Conservation (phyloP, 2,797 vertebrate species). For the Eremophila alpestris region DNA sequence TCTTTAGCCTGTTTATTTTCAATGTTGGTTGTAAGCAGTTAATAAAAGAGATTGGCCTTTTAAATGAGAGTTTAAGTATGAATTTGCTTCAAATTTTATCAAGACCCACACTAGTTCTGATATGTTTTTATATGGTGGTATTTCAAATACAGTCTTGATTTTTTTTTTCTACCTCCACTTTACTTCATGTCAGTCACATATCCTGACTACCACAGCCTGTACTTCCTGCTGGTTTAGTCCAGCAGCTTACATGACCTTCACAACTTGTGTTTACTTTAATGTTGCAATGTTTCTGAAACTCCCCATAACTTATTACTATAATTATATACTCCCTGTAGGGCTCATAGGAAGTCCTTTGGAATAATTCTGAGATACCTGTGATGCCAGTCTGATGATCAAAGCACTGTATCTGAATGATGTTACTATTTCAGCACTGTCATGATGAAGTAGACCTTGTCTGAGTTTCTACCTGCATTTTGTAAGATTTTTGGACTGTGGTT, state of each 20-base stretch:
- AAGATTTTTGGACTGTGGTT: background rate
- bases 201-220: background rate
- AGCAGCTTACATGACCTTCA: background rate
- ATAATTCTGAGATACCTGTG: background rate
- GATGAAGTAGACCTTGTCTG: background rate
- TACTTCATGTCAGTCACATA: background rate
- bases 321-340: background rate
- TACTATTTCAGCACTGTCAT: background rate
- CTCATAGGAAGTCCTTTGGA: background rate
- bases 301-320: background rate
- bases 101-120: background rate
- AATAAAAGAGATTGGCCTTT: constrained; percentile 4
- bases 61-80: background rate
- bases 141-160: background rate
- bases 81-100: constrained; percentile 36
- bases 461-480: background rate
- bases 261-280: background rate
- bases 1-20: constrained; percentile 16
- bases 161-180: background rate
- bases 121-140: background rate
- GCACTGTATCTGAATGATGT: background rate
- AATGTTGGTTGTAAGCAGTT: constrained; percentile 5
- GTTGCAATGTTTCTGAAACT: background rate
- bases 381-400: background rate
- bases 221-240: background rate